Percentiles rank a stretch among this genome's conserved stretches.
Evolutionary conservation across 2,113 vertebrate species (phyloP).

Genomic region (Plotosus lineatus): DNA sequence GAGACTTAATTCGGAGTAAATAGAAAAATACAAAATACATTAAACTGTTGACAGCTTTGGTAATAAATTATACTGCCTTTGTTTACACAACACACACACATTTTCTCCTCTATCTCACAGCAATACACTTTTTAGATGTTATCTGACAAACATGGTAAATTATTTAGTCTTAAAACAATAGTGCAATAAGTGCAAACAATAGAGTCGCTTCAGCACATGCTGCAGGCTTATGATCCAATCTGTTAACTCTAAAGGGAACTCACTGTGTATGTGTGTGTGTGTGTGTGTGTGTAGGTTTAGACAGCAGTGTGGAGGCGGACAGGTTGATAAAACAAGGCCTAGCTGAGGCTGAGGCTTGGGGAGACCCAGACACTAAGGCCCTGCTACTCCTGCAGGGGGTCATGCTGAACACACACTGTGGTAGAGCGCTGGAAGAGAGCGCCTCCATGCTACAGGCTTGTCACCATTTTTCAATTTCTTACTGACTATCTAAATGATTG

Average conservation of each 20-base stretch:
- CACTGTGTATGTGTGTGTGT: constrained; percentile 35
- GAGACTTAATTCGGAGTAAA: not conserved
- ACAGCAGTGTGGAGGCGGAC: constrained; percentile 69
- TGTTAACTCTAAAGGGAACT: not conserved
- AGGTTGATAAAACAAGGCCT: constrained; percentile 76
- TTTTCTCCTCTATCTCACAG: not conserved
- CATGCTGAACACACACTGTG: constrained; percentile 76
- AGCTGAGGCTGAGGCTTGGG: constrained; percentile 77
- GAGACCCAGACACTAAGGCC: constrained; percentile 78
- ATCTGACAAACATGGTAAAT: not conserved
- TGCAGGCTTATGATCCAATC: not conserved
- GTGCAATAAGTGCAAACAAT: not conserved
- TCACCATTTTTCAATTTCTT: constrained; percentile 48
- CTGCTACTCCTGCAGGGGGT: constrained; percentile 81
- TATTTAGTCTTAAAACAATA: constrained; percentile 12
- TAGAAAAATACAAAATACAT: no score
- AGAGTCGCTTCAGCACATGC: not conserved
- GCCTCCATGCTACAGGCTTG: constrained; percentile 74
- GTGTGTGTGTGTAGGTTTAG: constrained; percentile 58
- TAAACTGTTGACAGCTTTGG: not conserved
- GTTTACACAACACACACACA: not conserved
- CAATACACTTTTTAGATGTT: not conserved
- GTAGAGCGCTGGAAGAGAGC: constrained; percentile 69
- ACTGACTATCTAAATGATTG: not conserved
- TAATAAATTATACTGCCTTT: not conserved